Percentiles rank a stretch among this genome's conserved stretches.
Evolutionary conservation across 2,888 invertebrate species (phyloP).

Genomic region (Lasioglossum figueresi): DNA sequence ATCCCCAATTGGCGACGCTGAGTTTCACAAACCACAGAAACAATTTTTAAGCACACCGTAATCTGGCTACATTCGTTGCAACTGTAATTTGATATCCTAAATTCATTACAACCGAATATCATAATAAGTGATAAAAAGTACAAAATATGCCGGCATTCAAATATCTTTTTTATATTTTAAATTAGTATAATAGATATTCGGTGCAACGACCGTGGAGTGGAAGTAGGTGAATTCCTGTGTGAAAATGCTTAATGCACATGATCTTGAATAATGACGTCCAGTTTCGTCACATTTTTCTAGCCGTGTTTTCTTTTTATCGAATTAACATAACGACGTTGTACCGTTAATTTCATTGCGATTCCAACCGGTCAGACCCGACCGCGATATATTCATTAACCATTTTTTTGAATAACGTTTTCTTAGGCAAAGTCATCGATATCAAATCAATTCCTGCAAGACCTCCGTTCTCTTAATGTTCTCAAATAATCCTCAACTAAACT

Average conservation of each 20-base stretch:
- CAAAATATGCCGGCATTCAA: too few species aligned
- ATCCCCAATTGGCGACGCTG: neutral
- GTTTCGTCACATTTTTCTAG: neutral
- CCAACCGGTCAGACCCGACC: neutral
- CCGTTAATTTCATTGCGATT: neutral
- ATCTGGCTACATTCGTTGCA: neutral
- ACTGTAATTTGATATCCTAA: neutral
- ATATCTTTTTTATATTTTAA: too few species aligned
- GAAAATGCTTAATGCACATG: neutral
- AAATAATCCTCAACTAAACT: too few species aligned
- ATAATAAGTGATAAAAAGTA: too few species aligned
- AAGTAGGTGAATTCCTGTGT: neutral
- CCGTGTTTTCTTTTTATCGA: neutral
- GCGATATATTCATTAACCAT: neutral
- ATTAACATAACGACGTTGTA: neutral
- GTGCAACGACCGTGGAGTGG: neutral
- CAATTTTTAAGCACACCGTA: neutral
- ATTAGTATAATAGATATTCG: too few species aligned
- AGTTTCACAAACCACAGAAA: neutral
- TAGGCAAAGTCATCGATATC: too few species aligned
- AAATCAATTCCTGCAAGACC: too few species aligned
- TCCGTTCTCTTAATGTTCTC: too few species aligned
- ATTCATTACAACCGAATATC: too few species aligned
- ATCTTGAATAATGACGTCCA: neutral
- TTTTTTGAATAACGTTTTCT: too few species aligned